Evolutionary conservation across 2,113 vertebrate genomes (phyloP).

Genomic region (Pangasianodon hypophthalmus): DNA sequence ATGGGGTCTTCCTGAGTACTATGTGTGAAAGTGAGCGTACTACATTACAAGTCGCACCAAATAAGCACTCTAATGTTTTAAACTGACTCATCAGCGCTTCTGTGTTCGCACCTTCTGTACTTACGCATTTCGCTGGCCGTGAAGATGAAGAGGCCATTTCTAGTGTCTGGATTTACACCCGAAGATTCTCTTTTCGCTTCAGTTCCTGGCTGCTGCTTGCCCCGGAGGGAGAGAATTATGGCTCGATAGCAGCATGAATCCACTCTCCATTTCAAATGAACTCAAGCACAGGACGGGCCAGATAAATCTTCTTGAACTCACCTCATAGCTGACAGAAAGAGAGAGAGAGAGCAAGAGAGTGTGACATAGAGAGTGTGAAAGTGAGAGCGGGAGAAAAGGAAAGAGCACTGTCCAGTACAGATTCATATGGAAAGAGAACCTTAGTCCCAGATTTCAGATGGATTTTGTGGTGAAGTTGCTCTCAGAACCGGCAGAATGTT

Average conservation of each 20-base stretch:
- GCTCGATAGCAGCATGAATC: conserved; percentile 45
- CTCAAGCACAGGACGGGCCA: conserved; percentile 50
- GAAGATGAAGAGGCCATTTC: conserved; percentile 37
- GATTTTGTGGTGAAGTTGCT: conserved; percentile 21
- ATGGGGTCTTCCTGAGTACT: conserved; percentile 8
- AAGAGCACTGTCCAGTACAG: not conserved
- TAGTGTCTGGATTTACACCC: conserved; percentile 33
- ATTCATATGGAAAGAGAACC: conserved; percentile 19
- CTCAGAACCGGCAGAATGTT: not conserved
- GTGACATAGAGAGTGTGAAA: conserved; percentile 25
- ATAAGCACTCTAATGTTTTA: not conserved
- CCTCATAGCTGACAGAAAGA: conserved; percentile 43
- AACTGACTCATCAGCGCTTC: not conserved
- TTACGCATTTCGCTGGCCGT: not conserved
- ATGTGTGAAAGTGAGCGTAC: not conserved
- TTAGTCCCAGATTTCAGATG: conserved; percentile 21
- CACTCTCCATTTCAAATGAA: conserved; percentile 53
- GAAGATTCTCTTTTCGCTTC: conserved; percentile 29
- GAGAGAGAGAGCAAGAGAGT: conserved; percentile 34
- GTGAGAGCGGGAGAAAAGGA: not conserved
- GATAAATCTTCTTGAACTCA: conserved; percentile 42
- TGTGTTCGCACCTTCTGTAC: conserved; percentile 11
- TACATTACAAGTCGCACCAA: not conserved
- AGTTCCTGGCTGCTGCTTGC: conserved; percentile 40
- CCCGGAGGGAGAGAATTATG: conserved; percentile 45